These are phyloP conservation scores for Pseudorhombus dupliciocellatus DNA, from an alignment of 2,113 vertebrate species.

Conservation along the genomic window DNA sequence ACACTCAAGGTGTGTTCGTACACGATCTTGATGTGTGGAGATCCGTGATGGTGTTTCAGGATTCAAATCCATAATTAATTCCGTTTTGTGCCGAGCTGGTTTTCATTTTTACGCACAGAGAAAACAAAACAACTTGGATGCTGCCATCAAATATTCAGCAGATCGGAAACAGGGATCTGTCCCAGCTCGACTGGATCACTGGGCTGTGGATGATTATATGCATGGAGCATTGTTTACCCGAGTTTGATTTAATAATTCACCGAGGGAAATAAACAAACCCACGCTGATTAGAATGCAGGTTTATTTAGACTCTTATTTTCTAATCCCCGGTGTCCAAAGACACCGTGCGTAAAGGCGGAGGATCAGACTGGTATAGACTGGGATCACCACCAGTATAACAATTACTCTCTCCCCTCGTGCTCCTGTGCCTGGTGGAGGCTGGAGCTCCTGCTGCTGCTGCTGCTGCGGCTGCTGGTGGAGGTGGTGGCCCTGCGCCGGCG, in stretches of 20 bases:
- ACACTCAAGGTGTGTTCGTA: neutral
- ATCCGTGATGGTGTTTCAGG: neutral
- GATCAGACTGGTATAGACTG: constrained; percentile 12
- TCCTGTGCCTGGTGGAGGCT: constrained; percentile 3
- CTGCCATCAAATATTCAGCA: constrained; percentile 42
- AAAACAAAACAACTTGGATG: neutral
- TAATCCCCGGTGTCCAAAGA: constrained; percentile 1
- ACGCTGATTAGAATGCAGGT: constrained; percentile 3
- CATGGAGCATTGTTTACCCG: constrained; percentile 35
- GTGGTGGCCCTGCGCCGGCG: constrained; percentile 23
- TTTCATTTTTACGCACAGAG: neutral
- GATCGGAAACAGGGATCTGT: constrained; percentile 10
- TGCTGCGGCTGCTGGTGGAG: too few relatives aligned
- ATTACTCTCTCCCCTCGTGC: constrained; percentile 22
- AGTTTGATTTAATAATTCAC: constrained; percentile 51
- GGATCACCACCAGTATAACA: constrained; percentile 20
- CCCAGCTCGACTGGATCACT: neutral
- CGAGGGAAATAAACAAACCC: constrained; percentile 25
- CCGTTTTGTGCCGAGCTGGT: neutral
- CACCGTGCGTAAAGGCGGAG: constrained; percentile 56
- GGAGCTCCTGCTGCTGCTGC: too few relatives aligned
- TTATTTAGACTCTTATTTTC: constrained; percentile 5
- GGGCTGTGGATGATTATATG: constrained; percentile 33
- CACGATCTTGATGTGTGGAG: neutral
- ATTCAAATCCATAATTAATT: neutral